These are phyloP conservation scores for Botia kubotai DNA, from an alignment of 2,797 vertebrate species.

Conservation along the genomic window DNA sequence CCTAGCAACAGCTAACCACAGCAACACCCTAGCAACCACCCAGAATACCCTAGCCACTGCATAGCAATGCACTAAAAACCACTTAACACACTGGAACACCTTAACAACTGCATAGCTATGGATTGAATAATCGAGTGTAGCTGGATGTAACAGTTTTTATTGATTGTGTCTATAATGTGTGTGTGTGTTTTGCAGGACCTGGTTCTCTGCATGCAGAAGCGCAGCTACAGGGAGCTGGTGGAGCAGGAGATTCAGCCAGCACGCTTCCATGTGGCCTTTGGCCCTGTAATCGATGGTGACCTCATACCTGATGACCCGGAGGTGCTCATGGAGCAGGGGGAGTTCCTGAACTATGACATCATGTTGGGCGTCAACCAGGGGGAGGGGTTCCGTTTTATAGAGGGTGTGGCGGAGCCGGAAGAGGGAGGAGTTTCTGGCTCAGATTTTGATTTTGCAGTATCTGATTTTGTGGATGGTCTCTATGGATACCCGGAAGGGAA, in stretches of 20 bases:
- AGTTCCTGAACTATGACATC: constrained; percentile 99
- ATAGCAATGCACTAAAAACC: too few relatives aligned
- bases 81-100: too few relatives aligned
- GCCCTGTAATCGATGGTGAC: constrained; percentile 97
- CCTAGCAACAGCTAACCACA: too few relatives aligned
- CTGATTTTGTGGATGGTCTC: constrained; percentile 98
- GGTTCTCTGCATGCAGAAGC: constrained; percentile 82
- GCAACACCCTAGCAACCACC: too few relatives aligned
- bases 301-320: constrained; percentile 98
- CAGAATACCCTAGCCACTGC: too few relatives aligned
- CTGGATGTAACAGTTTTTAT: not conserved
- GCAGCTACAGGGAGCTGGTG: constrained; percentile 87
- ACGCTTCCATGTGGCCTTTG: constrained; percentile 96
- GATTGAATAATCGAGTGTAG: not conserved
- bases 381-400: constrained; percentile 96
- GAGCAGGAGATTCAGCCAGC: constrained; percentile 98
- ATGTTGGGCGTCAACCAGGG: constrained; percentile 99
- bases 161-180: not conserved
- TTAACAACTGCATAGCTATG: too few relatives aligned
- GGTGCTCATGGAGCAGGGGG: constrained; percentile 99
- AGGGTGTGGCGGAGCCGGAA: constrained; percentile 95
- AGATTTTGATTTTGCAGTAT: constrained; percentile 97
- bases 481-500: constrained; percentile 98
- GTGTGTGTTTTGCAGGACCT: constrained; percentile 69
- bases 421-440: constrained; percentile 85